Percentiles rank a stretch among this genome's conserved stretches.
These are phyloP conservation scores for Eriocheir sinensis DNA, from an alignment of 1,140 invertebrate genomes.

Conservation along the genomic window DNA sequence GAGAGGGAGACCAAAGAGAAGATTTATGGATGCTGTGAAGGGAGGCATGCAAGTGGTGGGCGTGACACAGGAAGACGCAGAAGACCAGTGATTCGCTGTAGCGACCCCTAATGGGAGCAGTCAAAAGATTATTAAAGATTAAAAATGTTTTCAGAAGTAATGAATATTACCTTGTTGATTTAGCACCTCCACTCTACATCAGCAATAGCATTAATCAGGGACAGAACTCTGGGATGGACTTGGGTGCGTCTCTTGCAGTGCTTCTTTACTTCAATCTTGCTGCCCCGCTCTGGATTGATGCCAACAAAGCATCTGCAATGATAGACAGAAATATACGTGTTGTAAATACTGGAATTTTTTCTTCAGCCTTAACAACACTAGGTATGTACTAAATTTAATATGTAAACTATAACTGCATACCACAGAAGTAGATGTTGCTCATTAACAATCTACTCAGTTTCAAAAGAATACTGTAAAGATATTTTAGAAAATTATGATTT, in stretches of 20 bases:
- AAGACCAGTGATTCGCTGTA: background rate
- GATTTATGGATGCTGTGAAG: too few species aligned
- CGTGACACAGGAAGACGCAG: too few species aligned
- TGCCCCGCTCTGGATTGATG: constrained; percentile 4
- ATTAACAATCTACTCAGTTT: too few species aligned
- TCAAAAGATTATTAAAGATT: background rate
- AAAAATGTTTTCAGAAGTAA: constrained; percentile 44
- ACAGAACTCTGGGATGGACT: too few species aligned
- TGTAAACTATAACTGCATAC: too few species aligned
- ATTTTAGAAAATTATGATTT: too few species aligned
- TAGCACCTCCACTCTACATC: constrained; percentile 36
- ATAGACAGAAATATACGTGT: background rate
- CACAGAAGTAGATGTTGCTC: too few species aligned
- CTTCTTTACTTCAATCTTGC: constrained; percentile 8
- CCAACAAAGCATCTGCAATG: too few species aligned
- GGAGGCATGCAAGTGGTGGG: too few species aligned
- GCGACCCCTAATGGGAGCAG: background rate
- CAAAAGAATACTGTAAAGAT: too few species aligned
- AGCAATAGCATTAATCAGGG: constrained; percentile 41
- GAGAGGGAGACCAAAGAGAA: too few species aligned
- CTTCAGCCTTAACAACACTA: background rate
- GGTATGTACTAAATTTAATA: too few species aligned
- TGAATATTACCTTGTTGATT: background rate
- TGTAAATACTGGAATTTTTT: constrained; percentile 8
- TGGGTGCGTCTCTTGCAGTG: constrained; percentile 29